Evolutionary conservation across 1,140 invertebrate species (phyloP).

Genomic region (Megalonaias nervosa): DNA sequence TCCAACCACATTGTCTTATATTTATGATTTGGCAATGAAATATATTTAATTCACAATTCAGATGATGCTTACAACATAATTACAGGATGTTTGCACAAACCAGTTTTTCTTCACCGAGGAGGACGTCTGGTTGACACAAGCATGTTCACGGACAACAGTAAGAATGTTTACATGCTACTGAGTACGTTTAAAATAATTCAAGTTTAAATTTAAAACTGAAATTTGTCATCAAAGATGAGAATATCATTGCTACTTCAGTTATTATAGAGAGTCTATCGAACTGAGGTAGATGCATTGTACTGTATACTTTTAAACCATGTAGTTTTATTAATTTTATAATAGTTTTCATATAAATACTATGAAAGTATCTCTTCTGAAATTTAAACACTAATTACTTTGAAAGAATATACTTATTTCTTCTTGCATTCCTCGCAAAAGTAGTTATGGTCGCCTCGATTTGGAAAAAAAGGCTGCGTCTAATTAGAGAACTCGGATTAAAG

Average conservation of each 20-base stretch:
- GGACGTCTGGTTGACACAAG: slow-evolving; percentile 26
- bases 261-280: neutral
- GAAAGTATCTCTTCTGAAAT: too few species aligned
- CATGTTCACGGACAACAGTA: slow-evolving; percentile 31
- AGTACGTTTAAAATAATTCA: neutral
- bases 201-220: neutral
- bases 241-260: neutral
- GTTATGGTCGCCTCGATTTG: too few species aligned
- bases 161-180: neutral
- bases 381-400: too few species aligned
- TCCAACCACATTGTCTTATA: neutral
- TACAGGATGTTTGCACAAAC: slow-evolving; percentile 29
- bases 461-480: too few species aligned
- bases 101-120: slow-evolving; percentile 30
- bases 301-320: neutral
- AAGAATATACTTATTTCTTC: too few species aligned
- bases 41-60: neutral
- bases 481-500: too few species aligned
- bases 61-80: neutral
- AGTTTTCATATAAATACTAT: too few species aligned
- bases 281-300: neutral
- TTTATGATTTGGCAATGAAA: neutral
- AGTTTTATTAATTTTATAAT: neutral
- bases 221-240: neutral
- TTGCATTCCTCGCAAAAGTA: too few species aligned